Evolutionary conservation across 2,888 invertebrate genomes (phyloP).

Genomic region (Antheraea yamamai): DNA sequence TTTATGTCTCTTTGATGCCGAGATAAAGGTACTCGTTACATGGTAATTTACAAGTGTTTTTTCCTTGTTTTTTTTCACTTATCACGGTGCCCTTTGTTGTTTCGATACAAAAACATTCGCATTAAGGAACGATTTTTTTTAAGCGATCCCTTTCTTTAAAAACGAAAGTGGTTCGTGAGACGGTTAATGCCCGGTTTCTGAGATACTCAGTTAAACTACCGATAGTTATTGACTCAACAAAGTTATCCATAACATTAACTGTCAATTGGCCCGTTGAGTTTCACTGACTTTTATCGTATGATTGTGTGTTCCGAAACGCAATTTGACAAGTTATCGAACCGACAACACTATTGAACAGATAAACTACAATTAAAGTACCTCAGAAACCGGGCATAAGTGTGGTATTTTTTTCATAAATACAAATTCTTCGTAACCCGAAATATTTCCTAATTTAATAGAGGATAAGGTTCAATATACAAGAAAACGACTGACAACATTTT

Average conservation of each 20-base stretch:
- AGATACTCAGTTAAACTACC: too few species aligned
- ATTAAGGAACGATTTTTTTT: not conserved
- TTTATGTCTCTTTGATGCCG: conserved; percentile 51
- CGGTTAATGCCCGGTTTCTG: too few species aligned
- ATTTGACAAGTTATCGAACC: too few species aligned
- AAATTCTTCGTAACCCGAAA: not conserved
- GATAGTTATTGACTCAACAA: too few species aligned
- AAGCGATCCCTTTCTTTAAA: not conserved
- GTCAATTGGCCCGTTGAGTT: too few species aligned
- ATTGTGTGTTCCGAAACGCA: too few species aligned
- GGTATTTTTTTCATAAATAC: not conserved
- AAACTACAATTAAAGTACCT: too few species aligned
- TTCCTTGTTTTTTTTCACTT: conserved; percentile 26
- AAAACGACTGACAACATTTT: not conserved
- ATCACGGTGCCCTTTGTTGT: conserved; percentile 7
- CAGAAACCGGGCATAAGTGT: too few species aligned
- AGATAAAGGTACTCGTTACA: conserved; percentile 60
- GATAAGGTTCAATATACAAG: not conserved
- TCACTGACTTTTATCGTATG: too few species aligned
- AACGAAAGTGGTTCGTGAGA: not conserved
- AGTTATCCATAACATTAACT: too few species aligned
- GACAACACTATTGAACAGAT: too few species aligned
- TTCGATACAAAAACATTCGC: not conserved
- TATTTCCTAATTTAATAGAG: not conserved
- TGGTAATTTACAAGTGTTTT: conserved; percentile 55